These are phyloP conservation scores for Onychomys torridus DNA, from an alignment of 2,797 vertebrate species.

Conservation along the genomic window DNA sequence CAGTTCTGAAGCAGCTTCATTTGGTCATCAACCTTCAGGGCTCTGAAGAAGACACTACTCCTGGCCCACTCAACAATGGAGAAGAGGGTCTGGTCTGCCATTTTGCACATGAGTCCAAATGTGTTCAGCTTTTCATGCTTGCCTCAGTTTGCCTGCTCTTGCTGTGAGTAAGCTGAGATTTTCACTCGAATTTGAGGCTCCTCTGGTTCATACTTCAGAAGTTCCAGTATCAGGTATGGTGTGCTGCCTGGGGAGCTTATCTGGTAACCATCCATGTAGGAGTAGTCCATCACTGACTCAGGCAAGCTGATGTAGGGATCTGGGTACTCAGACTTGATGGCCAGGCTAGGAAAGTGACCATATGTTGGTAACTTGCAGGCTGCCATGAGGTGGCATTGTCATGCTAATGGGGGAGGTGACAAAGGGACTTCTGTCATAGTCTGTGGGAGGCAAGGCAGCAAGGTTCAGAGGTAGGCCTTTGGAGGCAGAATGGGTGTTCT, in stretches of 20 bases:
- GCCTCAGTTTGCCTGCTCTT: too few relatives aligned
- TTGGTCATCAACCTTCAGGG: too few relatives aligned
- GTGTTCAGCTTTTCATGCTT: too few relatives aligned
- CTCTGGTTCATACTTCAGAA: slow-evolving; percentile 99
- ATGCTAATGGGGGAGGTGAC: slow-evolving; percentile 98
- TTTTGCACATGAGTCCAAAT: too few relatives aligned
- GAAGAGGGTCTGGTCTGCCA: too few relatives aligned
- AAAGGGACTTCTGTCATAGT: slow-evolving; percentile 98
- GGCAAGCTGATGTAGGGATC: slow-evolving; percentile 98
- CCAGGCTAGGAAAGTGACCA: too few relatives aligned
- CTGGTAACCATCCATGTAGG: slow-evolving; percentile 95
- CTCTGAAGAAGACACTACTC: too few relatives aligned
- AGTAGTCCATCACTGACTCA: slow-evolving; percentile 98
- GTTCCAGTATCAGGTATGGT: slow-evolving; percentile 97
- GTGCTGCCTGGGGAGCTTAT: slow-evolving; percentile 95
- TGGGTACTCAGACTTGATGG: slow-evolving; percentile 98
- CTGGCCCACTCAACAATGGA: too few relatives aligned
- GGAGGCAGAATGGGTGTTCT: slow-evolving; percentile 97
- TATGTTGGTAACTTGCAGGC: slow-evolving; percentile 97
- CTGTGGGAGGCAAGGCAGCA: slow-evolving; percentile 96
- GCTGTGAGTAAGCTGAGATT: too few relatives aligned
- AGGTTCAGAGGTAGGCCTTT: slow-evolving; percentile 98
- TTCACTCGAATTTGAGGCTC: too few relatives aligned
- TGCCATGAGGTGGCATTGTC: slow-evolving; percentile 97
- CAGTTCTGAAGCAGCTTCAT: too few relatives aligned